Percentiles rank a stretch among this genome's conserved stretches.
These are phyloP conservation scores for Apteryx mantelli DNA, from an alignment of 2,113 vertebrate species.

Conservation along the genomic window DNA sequence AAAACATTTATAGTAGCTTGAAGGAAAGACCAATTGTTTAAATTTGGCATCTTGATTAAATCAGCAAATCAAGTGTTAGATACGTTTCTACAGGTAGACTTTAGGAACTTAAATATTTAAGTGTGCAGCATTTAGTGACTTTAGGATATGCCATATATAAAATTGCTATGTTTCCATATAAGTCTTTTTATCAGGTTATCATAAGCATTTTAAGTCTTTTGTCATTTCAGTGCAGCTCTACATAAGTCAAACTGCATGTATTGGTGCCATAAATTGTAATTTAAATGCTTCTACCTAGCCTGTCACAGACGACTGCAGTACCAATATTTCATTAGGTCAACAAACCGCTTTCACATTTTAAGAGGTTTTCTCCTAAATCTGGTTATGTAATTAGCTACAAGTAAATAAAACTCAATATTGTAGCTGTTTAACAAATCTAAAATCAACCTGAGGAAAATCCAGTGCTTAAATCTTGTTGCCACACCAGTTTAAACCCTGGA, in stretches of 20 bases:
- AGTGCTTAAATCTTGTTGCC: not conserved
- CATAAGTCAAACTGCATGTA: not conserved
- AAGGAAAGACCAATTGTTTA: not conserved
- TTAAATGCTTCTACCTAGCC: not conserved
- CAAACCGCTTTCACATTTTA: not conserved
- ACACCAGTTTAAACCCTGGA: not conserved
- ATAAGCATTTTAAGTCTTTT: not conserved
- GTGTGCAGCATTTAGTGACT: not conserved
- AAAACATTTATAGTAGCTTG: not conserved
- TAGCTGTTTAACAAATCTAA: not conserved
- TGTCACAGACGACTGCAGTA: not conserved
- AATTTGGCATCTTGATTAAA: not conserved
- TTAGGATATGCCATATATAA: not conserved
- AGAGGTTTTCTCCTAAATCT: not conserved
- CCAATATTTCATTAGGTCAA: not conserved
- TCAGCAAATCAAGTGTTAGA: not conserved
- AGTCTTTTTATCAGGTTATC: not conserved
- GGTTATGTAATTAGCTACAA: not conserved
- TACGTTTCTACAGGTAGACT: not conserved
- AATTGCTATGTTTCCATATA: not conserved
- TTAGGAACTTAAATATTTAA: not conserved
- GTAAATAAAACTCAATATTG: not conserved
- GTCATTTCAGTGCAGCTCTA: not conserved
- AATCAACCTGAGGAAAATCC: not conserved
- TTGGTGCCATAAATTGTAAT: not conserved